A percentile compares a stretch with the other conserved stretches of the same genome.
Conservation (phyloP, 2,888 invertebrate genomes). For the Leptopilina drosophilae region DNA sequence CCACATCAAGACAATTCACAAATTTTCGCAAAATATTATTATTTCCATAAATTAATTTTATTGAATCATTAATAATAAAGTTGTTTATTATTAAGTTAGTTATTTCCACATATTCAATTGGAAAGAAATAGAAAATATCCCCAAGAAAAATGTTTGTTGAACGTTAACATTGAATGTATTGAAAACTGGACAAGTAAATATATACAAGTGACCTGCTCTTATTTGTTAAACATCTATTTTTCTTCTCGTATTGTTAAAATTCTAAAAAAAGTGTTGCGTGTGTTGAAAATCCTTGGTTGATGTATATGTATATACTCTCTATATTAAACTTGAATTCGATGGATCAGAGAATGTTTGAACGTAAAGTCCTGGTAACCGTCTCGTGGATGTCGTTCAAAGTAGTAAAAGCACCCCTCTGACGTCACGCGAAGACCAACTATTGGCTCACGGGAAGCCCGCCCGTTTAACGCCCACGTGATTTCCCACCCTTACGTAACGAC, state of each 20-base stretch:
- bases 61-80: neutral
- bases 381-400: constrained; percentile 42
- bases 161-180: too few relatives aligned
- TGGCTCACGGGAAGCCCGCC: constrained; percentile 66
- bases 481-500: constrained; percentile 53
- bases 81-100: neutral
- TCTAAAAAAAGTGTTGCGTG: neutral
- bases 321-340: constrained; percentile 18
- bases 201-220: too few relatives aligned
- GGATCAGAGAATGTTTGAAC: constrained; percentile 50
- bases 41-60: too few relatives aligned
- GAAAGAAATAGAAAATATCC: too few relatives aligned
- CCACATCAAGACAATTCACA: neutral
- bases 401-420: constrained; percentile 37
- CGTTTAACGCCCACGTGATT: constrained; percentile 44
- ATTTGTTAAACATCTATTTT: too few relatives aligned
- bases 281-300: constrained; percentile 1
- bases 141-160: too few relatives aligned
- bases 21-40: neutral
- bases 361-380: constrained; percentile 47
- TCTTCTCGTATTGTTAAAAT: neutral
- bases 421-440: constrained; percentile 45
- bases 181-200: too few relatives aligned
- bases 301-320: constrained; percentile 30
- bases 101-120: too few relatives aligned